Evolutionary conservation across 2,113 vertebrate species (phyloP).

Genomic region (Mobula birostris): DNA sequence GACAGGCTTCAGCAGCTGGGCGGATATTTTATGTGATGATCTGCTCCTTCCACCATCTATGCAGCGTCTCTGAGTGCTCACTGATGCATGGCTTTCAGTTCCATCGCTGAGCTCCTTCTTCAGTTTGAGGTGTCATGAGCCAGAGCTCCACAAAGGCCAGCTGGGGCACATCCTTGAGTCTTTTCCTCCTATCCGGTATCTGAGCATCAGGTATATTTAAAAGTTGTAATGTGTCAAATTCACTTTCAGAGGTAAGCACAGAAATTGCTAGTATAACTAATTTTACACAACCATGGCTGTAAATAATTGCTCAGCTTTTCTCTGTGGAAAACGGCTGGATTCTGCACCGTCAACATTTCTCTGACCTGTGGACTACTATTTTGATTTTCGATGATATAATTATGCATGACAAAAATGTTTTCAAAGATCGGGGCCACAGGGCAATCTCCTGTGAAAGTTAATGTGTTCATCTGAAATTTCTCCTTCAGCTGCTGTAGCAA

Average conservation of each 20-base stretch:
- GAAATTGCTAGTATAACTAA: background rate
- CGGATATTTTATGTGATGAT: too few relatives aligned
- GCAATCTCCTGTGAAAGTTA: background rate
- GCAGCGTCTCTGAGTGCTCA: too few relatives aligned
- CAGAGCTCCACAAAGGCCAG: too few relatives aligned
- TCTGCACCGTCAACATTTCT: background rate
- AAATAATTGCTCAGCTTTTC: background rate
- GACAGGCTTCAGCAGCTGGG: too few relatives aligned
- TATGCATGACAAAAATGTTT: background rate
- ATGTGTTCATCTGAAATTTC: background rate
- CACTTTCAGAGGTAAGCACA: background rate
- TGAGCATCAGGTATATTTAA: background rate
- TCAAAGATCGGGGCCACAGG: background rate
- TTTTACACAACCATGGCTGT: background rate
- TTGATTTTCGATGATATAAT: slow-evolving; percentile 25
- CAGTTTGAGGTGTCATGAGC: too few relatives aligned
- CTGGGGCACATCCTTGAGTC: too few relatives aligned
- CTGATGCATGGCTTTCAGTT: too few relatives aligned
- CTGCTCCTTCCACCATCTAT: too few relatives aligned
- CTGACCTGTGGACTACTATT: background rate
- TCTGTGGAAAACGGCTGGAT: background rate
- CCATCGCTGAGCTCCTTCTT: too few relatives aligned
- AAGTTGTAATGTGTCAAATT: background rate
- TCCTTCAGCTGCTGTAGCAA: background rate
- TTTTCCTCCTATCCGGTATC: background rate